Evolutionary conservation across 2,113 vertebrate genomes (phyloP).

Genomic region (Anas platyrhynchos): DNA sequence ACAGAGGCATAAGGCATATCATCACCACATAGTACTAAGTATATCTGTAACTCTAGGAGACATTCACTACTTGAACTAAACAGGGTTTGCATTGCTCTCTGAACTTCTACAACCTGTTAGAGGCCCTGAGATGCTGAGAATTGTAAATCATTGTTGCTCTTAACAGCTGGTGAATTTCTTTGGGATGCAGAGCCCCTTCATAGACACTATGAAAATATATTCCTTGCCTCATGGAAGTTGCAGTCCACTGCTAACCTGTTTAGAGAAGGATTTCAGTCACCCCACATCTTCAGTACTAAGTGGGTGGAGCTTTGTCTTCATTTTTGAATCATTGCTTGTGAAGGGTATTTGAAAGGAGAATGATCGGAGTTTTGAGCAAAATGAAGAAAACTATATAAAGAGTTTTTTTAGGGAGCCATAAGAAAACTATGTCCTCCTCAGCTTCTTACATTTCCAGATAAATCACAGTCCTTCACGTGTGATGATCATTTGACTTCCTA

Average conservation of each 20-base stretch:
- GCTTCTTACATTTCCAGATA: background rate
- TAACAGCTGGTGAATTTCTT: slow-evolving; percentile 2
- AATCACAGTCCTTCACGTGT: background rate
- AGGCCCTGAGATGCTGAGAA: background rate
- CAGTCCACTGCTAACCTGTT: background rate
- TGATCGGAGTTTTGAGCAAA: background rate
- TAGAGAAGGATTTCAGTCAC: background rate
- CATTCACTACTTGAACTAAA: background rate
- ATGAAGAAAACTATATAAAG: background rate
- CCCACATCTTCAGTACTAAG: background rate
- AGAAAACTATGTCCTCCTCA: background rate
- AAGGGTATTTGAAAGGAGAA: background rate
- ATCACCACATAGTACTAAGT: background rate
- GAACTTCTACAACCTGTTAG: background rate
- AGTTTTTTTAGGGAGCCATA: background rate
- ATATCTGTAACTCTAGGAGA: background rate
- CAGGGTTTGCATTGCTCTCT: background rate
- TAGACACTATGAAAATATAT: background rate
- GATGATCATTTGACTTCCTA: slow-evolving; percentile 26
- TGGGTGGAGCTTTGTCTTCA: background rate
- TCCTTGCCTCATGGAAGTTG: background rate
- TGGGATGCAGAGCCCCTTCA: background rate
- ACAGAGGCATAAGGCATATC: background rate
- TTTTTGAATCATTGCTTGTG: background rate
- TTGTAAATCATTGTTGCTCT: background rate